Evolutionary conservation across 2,888 invertebrate species (phyloP).

Genomic region (Lissonota sp.): DNA sequence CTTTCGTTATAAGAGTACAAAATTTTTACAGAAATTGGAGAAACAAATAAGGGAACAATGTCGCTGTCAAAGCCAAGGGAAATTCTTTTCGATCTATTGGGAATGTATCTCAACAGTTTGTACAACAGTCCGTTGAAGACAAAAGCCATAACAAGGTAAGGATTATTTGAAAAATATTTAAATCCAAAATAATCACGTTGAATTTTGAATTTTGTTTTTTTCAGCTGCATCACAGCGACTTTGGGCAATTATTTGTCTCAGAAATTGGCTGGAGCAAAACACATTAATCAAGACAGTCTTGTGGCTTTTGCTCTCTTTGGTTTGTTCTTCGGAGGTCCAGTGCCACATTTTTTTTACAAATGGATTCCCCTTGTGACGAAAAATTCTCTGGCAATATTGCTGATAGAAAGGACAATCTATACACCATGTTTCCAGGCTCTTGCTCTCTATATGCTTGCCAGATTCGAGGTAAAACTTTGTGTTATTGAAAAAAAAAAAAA

Average conservation of each 20-base stretch:
- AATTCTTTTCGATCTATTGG: conserved; percentile 87
- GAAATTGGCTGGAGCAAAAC: conserved; percentile 87
- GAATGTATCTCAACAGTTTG: conserved; percentile 90
- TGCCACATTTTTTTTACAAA: conserved; percentile 92
- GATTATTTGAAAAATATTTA: conserved; percentile 13
- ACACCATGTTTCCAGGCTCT: conserved; percentile 90
- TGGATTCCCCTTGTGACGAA: conserved; percentile 70
- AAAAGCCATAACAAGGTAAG: conserved; percentile 91
- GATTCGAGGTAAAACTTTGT: conserved; percentile 87
- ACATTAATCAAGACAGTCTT: conserved; percentile 88
- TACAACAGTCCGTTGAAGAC: conserved; percentile 91
- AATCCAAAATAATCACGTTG: background rate
- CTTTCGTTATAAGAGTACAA: no score
- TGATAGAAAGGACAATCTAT: conserved; percentile 90
- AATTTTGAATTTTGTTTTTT: conserved; percentile 25
- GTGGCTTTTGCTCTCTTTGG: conserved; percentile 91
- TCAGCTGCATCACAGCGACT: conserved; percentile 89
- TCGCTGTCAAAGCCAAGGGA: conserved; percentile 88
- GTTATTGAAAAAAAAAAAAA: background rate
- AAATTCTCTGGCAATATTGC: conserved; percentile 81
- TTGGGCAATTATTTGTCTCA: conserved; percentile 91
- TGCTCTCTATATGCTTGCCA: conserved; percentile 89
- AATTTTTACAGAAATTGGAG: no score
- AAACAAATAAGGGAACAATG: conserved; percentile 81
- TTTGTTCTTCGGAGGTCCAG: conserved; percentile 91